Base-by-base conservation (phyloP, 2,888 invertebrate species). In the Lasioglossum lativentre region DNA sequence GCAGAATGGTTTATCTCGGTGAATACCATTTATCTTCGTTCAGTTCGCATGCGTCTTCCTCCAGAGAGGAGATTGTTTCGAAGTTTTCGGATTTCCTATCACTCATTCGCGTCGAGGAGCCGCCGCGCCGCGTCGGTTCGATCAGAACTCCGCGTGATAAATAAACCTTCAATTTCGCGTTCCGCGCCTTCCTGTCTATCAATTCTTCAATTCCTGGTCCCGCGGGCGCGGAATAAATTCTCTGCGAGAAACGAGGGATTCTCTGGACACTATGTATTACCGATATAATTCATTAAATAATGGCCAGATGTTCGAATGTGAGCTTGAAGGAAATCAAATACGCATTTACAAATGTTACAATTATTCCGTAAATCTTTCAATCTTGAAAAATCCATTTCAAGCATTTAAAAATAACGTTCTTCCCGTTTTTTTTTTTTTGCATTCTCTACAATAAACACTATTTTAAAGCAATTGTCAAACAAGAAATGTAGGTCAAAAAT, bases 21-120 rank as follows among this genome's bases (percentile, higher is more conserved):
- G 78, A 87, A 90, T 91, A 91, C 82, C 87, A 91, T 91, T 91
- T 88, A 88, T 91, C 90, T 90, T 90, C 82, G 80, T 75, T 82
- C 83, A 5, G 27, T 16, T 83, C 87, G 83, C 75, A 83, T 76
- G 74, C 82, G 74, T 80, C 78, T 78, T 30, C 76, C 73, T 73
- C 77, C 75, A 5, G 27, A 5, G 59, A 63, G 14, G 73, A 82
- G 87, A 84, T 86, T 89, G 86, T 84, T 85, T 75, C 83, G 40
- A 90, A 90, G 81, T 90, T 87, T 86, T 79, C 85, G 86, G 87
- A 83, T 89, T 91, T 89, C 84, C 90, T 88, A 90, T 91, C 91
- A 88, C 85, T 91, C 91, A 90, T 90, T 85, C 90, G 73, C 79
- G 83, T 40, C 75, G 77, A 66, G 78, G 72, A 88, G 87, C 70